These are phyloP conservation scores for Macroglossus sobrinus DNA, from an alignment of 2,113 vertebrate genomes.

Conservation along the genomic window DNA sequence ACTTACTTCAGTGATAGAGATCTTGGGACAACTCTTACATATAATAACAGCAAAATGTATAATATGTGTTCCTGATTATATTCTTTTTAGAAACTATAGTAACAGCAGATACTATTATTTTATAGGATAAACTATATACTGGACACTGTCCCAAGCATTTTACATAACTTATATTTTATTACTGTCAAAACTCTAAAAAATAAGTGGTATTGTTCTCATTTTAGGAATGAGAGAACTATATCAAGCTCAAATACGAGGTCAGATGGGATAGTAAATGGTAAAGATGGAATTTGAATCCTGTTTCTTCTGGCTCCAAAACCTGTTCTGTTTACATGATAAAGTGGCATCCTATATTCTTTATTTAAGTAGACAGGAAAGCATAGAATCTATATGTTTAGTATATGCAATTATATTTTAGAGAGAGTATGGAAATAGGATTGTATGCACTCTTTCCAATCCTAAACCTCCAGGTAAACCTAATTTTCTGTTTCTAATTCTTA, in stretches of 20 bases:
- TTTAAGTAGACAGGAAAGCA: background rate
- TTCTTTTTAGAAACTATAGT: background rate
- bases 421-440: background rate
- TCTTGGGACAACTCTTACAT: background rate
- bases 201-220: background rate
- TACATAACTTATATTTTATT: background rate
- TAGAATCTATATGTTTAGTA: background rate
- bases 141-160: background rate
- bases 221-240: conserved; percentile 4
- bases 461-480: background rate
- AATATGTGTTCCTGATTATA: background rate
- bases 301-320: background rate
- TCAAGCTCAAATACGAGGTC: background rate
- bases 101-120: background rate
- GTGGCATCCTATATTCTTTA: background rate
- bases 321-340: background rate
- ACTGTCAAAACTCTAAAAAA: background rate
- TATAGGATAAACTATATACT: background rate
- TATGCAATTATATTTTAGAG: background rate
- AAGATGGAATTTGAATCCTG: background rate
- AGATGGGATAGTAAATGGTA: background rate
- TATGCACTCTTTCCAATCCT: background rate
- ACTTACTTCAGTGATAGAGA: background rate
- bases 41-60: background rate
- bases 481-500: background rate